These are phyloP conservation scores for Lerema accius DNA, from an alignment of 1,140 invertebrate genomes.

Conservation along the genomic window DNA sequence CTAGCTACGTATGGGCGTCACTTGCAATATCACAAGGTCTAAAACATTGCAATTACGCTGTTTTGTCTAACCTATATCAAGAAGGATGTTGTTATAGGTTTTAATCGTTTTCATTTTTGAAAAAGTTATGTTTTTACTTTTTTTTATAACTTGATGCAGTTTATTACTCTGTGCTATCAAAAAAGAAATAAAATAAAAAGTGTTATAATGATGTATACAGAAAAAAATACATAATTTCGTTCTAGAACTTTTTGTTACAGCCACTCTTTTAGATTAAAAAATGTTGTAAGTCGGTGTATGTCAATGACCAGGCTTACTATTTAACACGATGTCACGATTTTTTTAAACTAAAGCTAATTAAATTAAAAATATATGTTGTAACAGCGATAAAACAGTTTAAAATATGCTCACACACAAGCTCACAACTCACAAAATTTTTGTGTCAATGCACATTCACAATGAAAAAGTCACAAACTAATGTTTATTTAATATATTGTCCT, in stretches of 20 bases:
- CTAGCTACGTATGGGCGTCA: no score
- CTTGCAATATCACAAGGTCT: background rate
- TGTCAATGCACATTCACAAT: background rate
- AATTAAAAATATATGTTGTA: constrained; percentile 9
- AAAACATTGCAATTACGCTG: background rate
- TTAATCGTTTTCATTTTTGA: no score
- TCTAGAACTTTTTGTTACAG: constrained; percentile 30
- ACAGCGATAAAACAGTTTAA: background rate
- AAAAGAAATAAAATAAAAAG: no score
- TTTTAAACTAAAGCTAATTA: constrained; percentile 8
- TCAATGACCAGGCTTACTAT: background rate
- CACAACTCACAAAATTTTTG: background rate
- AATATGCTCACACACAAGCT: background rate
- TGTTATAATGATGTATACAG: no score
- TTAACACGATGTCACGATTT: background rate
- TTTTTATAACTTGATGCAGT: no score
- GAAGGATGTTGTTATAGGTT: no score
- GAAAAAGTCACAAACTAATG: background rate
- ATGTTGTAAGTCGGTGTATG: constrained; percentile 24
- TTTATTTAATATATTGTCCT: background rate
- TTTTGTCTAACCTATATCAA: background rate
- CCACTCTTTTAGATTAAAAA: background rate
- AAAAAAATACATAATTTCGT: no score
- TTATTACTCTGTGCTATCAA: no score
- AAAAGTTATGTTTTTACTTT: no score